Evolutionary conservation across 2,113 vertebrate species (phyloP), one percentile per base, ranked within the genome.

Genomic region (Hypocryptadius cinnamomeus): DNA sequence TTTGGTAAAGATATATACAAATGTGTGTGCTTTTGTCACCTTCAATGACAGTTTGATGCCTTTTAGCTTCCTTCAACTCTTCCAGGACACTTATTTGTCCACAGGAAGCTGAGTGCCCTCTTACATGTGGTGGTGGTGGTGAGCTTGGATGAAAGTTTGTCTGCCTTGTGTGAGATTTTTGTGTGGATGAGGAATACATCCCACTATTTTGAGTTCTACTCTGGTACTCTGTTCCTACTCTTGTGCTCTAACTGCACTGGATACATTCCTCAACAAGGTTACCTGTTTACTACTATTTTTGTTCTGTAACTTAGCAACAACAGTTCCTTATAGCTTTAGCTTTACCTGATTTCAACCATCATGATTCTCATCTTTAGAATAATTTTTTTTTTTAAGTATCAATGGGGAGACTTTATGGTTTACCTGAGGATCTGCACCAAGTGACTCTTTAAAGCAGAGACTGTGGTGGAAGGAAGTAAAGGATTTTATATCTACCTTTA

Each of bases 131-230:
- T 3, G 2, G 7, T 85, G 10, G 7, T 78, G 35, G 71, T 88
- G 40, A 65, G 50, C 13, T 69, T 59, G 37, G 15, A 2, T 69
- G 33, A 40, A 76, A 82, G 11, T 39, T 89, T 17, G 17, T 51
- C 23, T 81, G 0, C 44, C 5, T 72, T 76, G 22, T 79, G 44
- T 61, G 57, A 64, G 44, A 20, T 53, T 45, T 78, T 8, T 40
- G 15, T 82, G 53, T 85, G 28, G 8, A 15, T 65, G 35, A 85
- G 59, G 33, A 81, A 42, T 79, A 27, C 3, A 25, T 66, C 14
- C 40, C 16, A 1, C 12, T 48, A 1, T 54, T 59, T 5, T 0
- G 11, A 47, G 24, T 71, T 79, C 72, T 48, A 0, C 40, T 31
- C 15, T 76, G 18, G 13, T 60, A 31, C 17, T 60, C 6, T 37